Conservation (phyloP, 2,113 vertebrate genomes). For the Megaleporinus macrocephalus region DNA sequence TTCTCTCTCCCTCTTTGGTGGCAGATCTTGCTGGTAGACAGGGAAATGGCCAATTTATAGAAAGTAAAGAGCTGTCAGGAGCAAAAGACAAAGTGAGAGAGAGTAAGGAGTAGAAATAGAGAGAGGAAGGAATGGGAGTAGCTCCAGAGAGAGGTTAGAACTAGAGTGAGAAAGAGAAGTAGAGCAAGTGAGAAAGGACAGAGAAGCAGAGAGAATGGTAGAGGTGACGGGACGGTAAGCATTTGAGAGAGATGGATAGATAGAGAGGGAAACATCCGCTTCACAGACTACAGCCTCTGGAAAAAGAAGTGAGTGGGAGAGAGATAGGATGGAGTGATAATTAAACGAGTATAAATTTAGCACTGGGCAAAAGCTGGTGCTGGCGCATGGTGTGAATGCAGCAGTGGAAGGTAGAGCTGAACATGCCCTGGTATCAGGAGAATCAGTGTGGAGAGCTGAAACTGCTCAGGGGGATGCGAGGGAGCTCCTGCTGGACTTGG, state of each 20-base stretch:
- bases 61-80: background rate
- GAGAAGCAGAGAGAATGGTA: no score
- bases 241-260: background rate
- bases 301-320: background rate
- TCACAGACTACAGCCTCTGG: background rate
- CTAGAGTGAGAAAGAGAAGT: no score
- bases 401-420: background rate
- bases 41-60: no score
- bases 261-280: background rate
- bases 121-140: no score
- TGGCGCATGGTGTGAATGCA: conserved; percentile 4
- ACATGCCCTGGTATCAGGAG: conserved; percentile 13
- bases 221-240: background rate
- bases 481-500: background rate
- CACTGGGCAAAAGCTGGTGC: conserved; percentile 53
- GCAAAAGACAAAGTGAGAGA: background rate
- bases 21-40: no score
- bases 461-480: background rate
- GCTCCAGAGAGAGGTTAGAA: no score
- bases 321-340: conserved; percentile 52
- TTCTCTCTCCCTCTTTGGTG: no score
- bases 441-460: background rate
- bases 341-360: conserved; percentile 62
- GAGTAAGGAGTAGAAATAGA: background rate
- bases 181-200: no score